phyloP scores from a whole-genome alignment of 2,888 invertebrate genomes.

The Pediacus dermestoides region DNA sequence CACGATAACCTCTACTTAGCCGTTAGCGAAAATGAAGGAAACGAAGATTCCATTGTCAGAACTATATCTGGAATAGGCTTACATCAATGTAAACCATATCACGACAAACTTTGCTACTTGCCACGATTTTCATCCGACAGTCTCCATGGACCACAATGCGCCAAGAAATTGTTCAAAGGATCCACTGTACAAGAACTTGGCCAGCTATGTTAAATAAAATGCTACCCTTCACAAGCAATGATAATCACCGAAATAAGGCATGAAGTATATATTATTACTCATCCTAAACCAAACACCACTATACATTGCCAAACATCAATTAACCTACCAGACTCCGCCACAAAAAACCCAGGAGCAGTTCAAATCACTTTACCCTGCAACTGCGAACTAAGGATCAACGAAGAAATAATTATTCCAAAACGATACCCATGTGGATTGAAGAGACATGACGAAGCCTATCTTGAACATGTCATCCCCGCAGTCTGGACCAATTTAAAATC shows the following conservation, averaged over 20 bases:
- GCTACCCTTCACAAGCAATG: neutral
- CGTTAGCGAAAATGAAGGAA: neutral
- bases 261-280: neutral
- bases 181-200: conserved; percentile 13
- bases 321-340: no score
- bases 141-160: conserved; percentile 12
- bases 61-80: conserved; percentile 10
- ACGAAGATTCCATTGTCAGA: conserved; percentile 3
- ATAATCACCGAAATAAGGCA: neutral
- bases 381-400: no score
- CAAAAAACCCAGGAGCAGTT: no score
- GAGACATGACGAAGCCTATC: no score
- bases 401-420: no score
- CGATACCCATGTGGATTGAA: no score
- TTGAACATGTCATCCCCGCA: no score
- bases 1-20: conserved; percentile 11
- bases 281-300: neutral
- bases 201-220: neutral
- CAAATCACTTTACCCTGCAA: no score
- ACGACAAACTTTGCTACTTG: conserved; percentile 14
- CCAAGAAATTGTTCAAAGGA: conserved; percentile 10
- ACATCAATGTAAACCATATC: conserved; percentile 14
- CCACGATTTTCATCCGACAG: conserved; percentile 15
- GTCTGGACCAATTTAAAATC: no score
- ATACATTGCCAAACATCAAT: no score